Conservation (phyloP, 2,888 invertebrate genomes). For the Drosophila longiperda region DNA sequence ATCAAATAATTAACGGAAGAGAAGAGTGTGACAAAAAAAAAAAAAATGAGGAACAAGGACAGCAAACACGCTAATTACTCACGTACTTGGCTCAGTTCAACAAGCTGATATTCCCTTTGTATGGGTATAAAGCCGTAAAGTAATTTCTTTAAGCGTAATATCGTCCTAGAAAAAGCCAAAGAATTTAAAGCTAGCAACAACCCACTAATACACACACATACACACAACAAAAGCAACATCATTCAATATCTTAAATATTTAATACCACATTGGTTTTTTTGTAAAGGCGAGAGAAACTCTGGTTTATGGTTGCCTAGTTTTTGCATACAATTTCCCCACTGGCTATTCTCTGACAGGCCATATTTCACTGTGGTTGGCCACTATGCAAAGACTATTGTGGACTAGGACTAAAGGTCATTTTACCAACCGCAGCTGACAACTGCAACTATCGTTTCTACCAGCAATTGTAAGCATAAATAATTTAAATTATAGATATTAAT, state of each 20-base stretch:
- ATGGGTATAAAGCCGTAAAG: slow-evolving; percentile 82
- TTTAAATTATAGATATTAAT: neutral
- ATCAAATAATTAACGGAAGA: neutral
- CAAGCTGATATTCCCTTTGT: slow-evolving; percentile 80
- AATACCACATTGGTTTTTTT: neutral
- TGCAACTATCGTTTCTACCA: neutral
- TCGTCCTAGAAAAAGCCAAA: slow-evolving; percentile 76
- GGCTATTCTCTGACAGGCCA: neutral
- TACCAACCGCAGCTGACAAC: slow-evolving; percentile 6
- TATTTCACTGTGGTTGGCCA: neutral
- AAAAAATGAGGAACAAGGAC: slow-evolving; percentile 15
- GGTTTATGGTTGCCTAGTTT: neutral
- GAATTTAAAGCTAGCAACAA: slow-evolving; percentile 20
- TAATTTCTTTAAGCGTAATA: slow-evolving; percentile 81
- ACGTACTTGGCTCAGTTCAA: slow-evolving; percentile 81
- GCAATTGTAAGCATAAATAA: neutral
- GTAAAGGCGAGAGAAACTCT: neutral
- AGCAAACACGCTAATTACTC: slow-evolving; percentile 62
- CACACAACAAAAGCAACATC: neutral
- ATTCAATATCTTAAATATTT: slow-evolving; percentile 15
- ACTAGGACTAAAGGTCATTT: neutral
- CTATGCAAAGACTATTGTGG: neutral
- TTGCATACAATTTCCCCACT: neutral
- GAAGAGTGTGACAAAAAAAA: slow-evolving; percentile 4
- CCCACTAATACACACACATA: neutral